These are phyloP conservation scores for Lepas anatifera DNA, from an alignment of 2,888 invertebrate genomes.

Conservation along the genomic window DNA sequence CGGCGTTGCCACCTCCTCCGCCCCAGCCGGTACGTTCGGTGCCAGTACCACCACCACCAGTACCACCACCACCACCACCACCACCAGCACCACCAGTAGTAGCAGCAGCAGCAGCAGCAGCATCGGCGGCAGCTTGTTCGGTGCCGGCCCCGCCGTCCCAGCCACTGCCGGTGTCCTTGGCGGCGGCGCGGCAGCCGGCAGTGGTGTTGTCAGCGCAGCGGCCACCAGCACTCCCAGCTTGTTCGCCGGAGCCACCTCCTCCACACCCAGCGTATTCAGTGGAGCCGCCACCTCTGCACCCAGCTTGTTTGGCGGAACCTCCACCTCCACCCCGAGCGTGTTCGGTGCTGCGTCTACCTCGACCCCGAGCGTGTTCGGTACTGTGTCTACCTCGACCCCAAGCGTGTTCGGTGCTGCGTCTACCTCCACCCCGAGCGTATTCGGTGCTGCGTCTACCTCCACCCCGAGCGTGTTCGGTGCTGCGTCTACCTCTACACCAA, in stretches of 20 bases:
- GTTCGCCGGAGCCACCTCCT: not conserved
- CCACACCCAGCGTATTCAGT: conserved; percentile 18
- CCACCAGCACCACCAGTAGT: not conserved
- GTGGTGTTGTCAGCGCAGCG: no score
- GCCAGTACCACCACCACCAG: not conserved
- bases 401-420: not conserved
- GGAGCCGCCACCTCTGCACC: not conserved
- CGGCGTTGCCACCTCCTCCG: not conserved
- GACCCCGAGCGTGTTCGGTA: conserved; percentile 12
- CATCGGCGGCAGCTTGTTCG: not conserved
- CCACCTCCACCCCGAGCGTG: conserved; percentile 1
- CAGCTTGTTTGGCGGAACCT: no score
- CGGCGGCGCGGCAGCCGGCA: no score
- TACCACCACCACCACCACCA: not conserved
- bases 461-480: conserved; percentile 19
- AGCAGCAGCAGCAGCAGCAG: not conserved
- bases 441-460: not conserved
- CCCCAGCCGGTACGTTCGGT: not conserved
- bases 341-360: not conserved
- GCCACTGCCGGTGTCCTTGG: not conserved
- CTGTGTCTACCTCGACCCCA: conserved; percentile 3
- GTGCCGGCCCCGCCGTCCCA: not conserved
- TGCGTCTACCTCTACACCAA: not conserved
- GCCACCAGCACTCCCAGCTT: no score
- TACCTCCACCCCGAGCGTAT: not conserved